Evolutionary conservation across 1,140 invertebrate genomes (phyloP).

Genomic region (Palaemon carinicauda): DNA sequence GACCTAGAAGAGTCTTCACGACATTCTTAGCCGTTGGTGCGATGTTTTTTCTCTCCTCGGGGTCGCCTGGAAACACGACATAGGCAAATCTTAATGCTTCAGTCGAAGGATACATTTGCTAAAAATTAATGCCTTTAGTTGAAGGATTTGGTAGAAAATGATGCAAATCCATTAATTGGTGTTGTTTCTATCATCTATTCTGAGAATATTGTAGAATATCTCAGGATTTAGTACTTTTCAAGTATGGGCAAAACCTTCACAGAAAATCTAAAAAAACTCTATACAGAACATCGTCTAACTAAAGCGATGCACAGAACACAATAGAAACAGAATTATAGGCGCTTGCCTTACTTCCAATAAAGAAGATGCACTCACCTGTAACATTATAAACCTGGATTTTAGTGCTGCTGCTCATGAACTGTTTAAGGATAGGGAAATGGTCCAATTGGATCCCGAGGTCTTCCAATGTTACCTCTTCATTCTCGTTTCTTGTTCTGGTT

Average conservation of each 20-base stretch:
- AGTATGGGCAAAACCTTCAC: too few relatives aligned
- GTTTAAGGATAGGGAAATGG: background rate
- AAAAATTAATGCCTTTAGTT: too few relatives aligned
- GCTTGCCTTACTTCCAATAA: background rate
- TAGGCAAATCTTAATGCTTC: too few relatives aligned
- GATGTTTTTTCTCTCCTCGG: slow-evolving; percentile 9
- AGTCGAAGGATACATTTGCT: too few relatives aligned
- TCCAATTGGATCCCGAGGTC: background rate
- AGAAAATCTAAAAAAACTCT: too few relatives aligned
- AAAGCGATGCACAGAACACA: too few relatives aligned
- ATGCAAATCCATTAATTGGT: too few relatives aligned
- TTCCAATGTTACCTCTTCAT: background rate
- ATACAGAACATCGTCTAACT: background rate
- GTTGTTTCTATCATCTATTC: too few relatives aligned
- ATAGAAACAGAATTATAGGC: background rate
- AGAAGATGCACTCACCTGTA: background rate
- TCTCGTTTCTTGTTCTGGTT: background rate
- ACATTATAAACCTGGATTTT: slow-evolving; percentile 7
- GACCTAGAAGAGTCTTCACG: background rate
- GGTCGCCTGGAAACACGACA: background rate
- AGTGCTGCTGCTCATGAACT: background rate
- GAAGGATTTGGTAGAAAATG: too few relatives aligned
- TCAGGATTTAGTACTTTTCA: too few relatives aligned
- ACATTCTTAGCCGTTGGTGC: background rate
- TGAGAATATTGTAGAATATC: too few relatives aligned